These are phyloP conservation scores for Chondrosia reniformis DNA, from an alignment of 37 sponge, comb jelly and placozoan species.

Conservation along the genomic window DNA sequence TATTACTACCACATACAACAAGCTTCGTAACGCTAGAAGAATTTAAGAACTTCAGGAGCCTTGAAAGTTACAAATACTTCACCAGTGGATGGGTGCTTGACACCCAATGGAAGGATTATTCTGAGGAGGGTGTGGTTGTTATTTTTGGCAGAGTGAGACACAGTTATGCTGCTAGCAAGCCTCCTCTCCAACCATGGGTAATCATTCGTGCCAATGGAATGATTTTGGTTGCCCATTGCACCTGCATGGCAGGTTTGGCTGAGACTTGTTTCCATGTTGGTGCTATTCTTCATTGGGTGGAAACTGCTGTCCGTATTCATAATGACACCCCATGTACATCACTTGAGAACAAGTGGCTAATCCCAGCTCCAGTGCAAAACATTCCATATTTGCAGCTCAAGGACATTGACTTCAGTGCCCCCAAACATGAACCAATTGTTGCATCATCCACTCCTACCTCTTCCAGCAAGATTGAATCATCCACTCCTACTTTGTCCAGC, in stretches of 20 bases:
- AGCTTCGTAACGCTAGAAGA: not conserved
- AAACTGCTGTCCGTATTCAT: conserved; percentile 29
- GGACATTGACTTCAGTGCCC: conserved; percentile 17
- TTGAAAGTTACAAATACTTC: not conserved
- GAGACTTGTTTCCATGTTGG: conserved; percentile 44
- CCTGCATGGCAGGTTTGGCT: conserved; percentile 36
- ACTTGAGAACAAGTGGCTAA: conserved; percentile 28
- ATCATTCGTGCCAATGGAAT: conserved; percentile 5
- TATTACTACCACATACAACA: not conserved
- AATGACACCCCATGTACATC: conserved; percentile 20
- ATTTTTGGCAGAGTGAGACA: conserved; percentile 38
- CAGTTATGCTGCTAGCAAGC: conserved; percentile 34
- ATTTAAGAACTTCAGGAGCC: not conserved
- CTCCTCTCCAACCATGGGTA: conserved; percentile 44
- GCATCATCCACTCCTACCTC: not conserved
- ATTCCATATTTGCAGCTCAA: conserved; percentile 18
- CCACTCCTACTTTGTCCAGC: too few species aligned
- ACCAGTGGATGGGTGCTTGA: not conserved
- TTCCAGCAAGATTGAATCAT: too few species aligned
- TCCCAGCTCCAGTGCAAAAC: conserved; percentile 21
- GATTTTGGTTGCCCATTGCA: conserved; percentile 30
- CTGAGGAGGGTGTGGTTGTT: conserved; percentile 2
- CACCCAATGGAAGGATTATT: not conserved
- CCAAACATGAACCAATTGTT: conserved; percentile 8
- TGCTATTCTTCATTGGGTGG: conserved; percentile 44